Conservation (phyloP, 2,888 invertebrate species). For the Tineola bisselliella region DNA sequence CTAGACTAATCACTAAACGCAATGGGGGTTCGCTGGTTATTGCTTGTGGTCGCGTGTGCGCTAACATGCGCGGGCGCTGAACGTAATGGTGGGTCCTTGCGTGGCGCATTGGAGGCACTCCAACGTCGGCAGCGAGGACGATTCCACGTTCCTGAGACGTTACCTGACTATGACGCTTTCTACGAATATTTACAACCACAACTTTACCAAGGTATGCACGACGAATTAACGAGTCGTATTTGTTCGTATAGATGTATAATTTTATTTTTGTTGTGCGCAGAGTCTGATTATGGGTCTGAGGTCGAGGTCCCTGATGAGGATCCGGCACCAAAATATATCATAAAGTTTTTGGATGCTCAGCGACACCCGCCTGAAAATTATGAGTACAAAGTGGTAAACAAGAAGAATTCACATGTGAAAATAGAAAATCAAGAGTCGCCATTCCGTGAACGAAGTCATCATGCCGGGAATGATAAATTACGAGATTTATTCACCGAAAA, state of each 20-base stretch:
- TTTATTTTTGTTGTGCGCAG: slow-evolving; percentile 29
- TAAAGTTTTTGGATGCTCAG: slow-evolving; percentile 45
- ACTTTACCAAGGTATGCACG: not conserved
- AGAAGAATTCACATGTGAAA: slow-evolving; percentile 45
- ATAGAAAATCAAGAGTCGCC: slow-evolving; percentile 43
- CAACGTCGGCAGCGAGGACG: slow-evolving; percentile 60
- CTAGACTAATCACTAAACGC: not conserved
- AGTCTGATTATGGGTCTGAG: slow-evolving; percentile 45
- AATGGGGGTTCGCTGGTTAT: slow-evolving; percentile 43
- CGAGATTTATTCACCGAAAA: slow-evolving; percentile 50
- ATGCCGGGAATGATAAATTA: slow-evolving; percentile 48
- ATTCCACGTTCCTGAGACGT: slow-evolving; percentile 32
- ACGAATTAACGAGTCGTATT: too few species aligned
- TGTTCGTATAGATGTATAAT: not conserved
- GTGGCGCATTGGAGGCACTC: slow-evolving; percentile 62
- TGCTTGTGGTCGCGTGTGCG: slow-evolving; percentile 30
- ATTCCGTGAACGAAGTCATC: slow-evolving; percentile 53
- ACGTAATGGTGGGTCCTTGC: slow-evolving; percentile 51
- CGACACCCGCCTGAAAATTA: slow-evolving; percentile 62
- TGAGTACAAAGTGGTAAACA: slow-evolving; percentile 65
- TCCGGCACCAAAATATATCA: slow-evolving; percentile 42
- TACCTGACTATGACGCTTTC: slow-evolving; percentile 46
- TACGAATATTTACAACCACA: slow-evolving; percentile 54
- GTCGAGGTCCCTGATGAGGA: slow-evolving; percentile 45
- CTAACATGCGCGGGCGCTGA: slow-evolving; percentile 31